Evolutionary conservation across 1,140 invertebrate species (phyloP), one percentile per base, ranked within the genome.

Genomic region (Orchestia grillus): DNA sequence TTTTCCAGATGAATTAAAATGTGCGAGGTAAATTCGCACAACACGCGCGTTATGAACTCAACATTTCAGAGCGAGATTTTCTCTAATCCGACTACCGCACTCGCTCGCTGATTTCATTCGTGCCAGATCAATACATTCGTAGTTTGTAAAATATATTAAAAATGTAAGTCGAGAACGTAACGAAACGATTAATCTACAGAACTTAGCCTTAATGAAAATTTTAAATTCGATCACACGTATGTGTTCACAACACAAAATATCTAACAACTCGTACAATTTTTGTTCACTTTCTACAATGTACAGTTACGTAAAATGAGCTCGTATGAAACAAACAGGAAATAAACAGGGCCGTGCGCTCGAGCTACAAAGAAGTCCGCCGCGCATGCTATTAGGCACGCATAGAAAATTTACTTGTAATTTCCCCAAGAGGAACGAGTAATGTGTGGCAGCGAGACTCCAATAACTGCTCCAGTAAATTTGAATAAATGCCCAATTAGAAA

Each of bases 331-430:
- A n/a, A n/a, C n/a, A n/a, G n/a, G n/a, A 77, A 77, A 77, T 3
- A 77, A 53, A 77, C 15, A 77, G 28, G 28, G 43, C n/a, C 11
- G 42, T 44, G 45, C 1, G 41, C 94, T 95, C 57, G 91, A 3
- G 44, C 40, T 3, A 44, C 92, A 23, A 28, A 53, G 47, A 45
- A n/a, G 47, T n/a, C 28, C 44, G 92, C 47, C 92, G 28, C 92
- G 47, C 92, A 44, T 6, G 44, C 44, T n/a, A 94, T 44, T 44
- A 94, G 47, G 44, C 92, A 94, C 92, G 92, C 92, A 44, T 53
- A 94, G 36, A 53, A 42, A 42, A 53, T 94, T 94, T n/a, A 94
- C 47, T 94, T 41, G 44, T 44, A 45, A 45, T 94, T n/a, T 44
- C 92, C 44, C 28, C 28, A 77, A 77, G 62, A 77, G 62, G 36